Percentiles rank a stretch among this genome's conserved stretches.
Conservation (phyloP, 2,797 vertebrate genomes). For the Sylvilagus floridanus region DNA sequence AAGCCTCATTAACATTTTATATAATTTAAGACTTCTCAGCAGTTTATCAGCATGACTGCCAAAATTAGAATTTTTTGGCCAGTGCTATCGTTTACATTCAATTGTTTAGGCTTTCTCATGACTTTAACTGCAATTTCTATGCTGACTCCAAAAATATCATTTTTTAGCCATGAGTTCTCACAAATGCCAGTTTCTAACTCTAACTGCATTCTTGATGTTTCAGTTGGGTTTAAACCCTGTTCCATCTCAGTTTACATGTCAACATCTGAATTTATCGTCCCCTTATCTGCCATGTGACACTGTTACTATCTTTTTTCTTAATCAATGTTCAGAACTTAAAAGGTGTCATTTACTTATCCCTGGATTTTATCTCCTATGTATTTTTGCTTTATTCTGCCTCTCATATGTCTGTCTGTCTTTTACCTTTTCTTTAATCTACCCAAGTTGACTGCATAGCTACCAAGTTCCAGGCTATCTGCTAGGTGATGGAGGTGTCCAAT, state of each 20-base stretch:
- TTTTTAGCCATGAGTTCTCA: background rate
- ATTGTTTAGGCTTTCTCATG: background rate
- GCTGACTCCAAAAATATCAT: background rate
- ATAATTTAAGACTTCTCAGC: constrained; percentile 11
- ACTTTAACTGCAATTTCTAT: background rate
- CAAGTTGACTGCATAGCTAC: background rate
- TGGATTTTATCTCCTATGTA: background rate
- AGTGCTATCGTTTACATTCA: constrained; percentile 39
- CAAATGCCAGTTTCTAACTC: background rate
- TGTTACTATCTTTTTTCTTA: background rate
- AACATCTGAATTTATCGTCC: background rate
- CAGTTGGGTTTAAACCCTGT: background rate
- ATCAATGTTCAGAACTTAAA: background rate
- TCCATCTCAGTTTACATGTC: background rate
- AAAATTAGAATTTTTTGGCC: constrained; percentile 32
- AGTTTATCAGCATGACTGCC: background rate
- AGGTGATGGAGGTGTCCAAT: background rate
- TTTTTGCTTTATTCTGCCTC: background rate
- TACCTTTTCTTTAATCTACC: background rate
- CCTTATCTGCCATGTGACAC: background rate
- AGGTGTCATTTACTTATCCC: background rate
- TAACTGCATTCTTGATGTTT: background rate
- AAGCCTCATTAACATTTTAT: constrained; percentile 18
- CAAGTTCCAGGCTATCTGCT: background rate
- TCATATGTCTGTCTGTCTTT: background rate